Percentiles rank a stretch among this genome's conserved stretches.
Evolutionary conservation across 2,888 invertebrate species (phyloP).

Genomic region (Coleophora flavipennella): DNA sequence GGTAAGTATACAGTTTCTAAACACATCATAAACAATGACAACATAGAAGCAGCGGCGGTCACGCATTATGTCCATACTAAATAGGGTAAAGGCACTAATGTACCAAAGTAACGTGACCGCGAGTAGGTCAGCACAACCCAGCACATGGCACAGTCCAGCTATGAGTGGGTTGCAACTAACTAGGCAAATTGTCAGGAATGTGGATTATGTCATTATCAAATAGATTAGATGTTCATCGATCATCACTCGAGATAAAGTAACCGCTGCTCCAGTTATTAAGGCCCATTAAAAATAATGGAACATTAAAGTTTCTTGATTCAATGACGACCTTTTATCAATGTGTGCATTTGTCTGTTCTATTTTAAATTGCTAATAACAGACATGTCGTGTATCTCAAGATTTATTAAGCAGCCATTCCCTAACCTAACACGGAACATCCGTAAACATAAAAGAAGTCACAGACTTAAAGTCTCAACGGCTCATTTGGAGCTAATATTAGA

Average conservation of each 20-base stretch:
- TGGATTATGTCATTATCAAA: slow-evolving; percentile 21
- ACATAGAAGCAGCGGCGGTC: slow-evolving; percentile 17
- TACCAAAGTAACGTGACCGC: neutral
- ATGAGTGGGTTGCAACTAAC: neutral
- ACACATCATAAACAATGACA: slow-evolving; percentile 17
- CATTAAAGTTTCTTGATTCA: neutral
- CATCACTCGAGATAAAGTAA: slow-evolving; percentile 15
- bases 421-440: slow-evolving; percentile 23
- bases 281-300: slow-evolving; percentile 14
- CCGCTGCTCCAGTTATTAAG: slow-evolving; percentile 20
- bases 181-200: slow-evolving; percentile 10
- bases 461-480: no score
- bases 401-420: slow-evolving; percentile 17
- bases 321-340: no score
- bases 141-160: slow-evolving; percentile 20
- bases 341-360: neutral
- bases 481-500: no score
- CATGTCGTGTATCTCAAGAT: slow-evolving; percentile 13
- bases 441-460: slow-evolving; percentile 21
- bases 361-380: neutral
- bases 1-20: neutral
- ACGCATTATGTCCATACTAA: slow-evolving; percentile 19
- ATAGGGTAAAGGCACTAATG: slow-evolving; percentile 13
- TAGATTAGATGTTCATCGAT: slow-evolving; percentile 16
- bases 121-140: no score